Percentiles rank a stretch among this genome's conserved stretches.
These are phyloP conservation scores for Atherinosoma microstoma DNA, from an alignment of 2,797 vertebrate genomes.

Conservation along the genomic window DNA sequence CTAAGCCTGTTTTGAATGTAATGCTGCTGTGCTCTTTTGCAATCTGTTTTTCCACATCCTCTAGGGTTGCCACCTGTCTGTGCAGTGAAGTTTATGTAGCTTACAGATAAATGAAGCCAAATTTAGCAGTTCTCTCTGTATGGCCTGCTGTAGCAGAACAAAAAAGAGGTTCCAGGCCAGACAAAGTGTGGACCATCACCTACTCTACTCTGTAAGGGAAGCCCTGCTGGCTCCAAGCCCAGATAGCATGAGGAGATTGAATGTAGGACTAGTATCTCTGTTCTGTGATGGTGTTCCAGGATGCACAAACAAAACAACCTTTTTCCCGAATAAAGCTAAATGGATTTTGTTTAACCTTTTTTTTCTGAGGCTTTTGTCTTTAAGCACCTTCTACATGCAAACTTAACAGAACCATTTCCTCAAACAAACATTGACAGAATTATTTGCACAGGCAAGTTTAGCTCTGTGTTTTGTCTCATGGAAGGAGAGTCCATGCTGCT, in stretches of 20 bases:
- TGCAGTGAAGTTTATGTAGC: constrained; percentile 25
- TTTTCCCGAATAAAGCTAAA: neutral
- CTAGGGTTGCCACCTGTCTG: constrained; percentile 18
- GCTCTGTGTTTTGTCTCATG: constrained; percentile 40
- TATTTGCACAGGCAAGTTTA: constrained; percentile 42
- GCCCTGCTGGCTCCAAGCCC: constrained; percentile 70
- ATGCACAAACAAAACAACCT: constrained; percentile 33
- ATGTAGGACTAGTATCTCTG: constrained; percentile 37
- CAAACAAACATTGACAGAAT: constrained; percentile 43
- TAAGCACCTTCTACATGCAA: constrained; percentile 27
- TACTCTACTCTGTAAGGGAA: constrained; percentile 66
- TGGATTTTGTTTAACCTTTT: neutral
- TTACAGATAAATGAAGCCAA: constrained; percentile 30
- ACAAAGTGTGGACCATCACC: constrained; percentile 63
- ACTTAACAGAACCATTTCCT: constrained; percentile 12
- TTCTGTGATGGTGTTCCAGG: constrained; percentile 69
- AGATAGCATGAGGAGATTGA: constrained; percentile 48
- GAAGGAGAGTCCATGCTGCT: constrained; percentile 32
- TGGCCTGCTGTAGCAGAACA: constrained; percentile 43
- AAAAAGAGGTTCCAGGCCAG: constrained; percentile 60
- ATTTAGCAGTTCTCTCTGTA: constrained; percentile 38
- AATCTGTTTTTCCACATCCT: constrained; percentile 20
- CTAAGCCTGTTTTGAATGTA: constrained; percentile 38
- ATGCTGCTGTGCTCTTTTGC: constrained; percentile 15
- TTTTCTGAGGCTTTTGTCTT: constrained; percentile 28